Conservation (phyloP, 2,888 invertebrate species). For the Ichneumoninae sp. region DNA sequence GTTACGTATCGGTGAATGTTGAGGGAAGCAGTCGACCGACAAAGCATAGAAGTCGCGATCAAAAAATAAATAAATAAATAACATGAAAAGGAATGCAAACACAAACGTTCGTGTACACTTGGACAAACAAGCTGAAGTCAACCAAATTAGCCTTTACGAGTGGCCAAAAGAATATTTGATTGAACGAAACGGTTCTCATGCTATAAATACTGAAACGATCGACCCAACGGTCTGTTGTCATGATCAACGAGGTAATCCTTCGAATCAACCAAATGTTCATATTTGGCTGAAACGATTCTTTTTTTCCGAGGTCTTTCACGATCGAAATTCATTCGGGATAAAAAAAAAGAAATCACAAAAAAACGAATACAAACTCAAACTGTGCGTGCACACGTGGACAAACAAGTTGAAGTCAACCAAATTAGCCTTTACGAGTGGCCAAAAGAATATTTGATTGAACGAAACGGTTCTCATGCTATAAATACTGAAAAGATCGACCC, state of each 20-base stretch:
- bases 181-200: no score
- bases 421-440: no score
- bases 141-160: no score
- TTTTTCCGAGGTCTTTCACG: neutral
- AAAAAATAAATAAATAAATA: neutral
- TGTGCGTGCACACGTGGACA: neutral
- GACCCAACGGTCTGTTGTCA: neutral
- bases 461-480: no score
- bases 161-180: no score
- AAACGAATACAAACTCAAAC: neutral
- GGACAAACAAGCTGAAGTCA: no score
- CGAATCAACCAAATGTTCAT: neutral
- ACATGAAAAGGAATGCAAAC: neutral
- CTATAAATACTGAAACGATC: no score
- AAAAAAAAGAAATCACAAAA: no score
- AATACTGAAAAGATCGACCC: no score
- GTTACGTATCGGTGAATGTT: no score
- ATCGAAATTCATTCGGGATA: neutral
- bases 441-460: no score
- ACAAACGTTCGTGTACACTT: neutral
- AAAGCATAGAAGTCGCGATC: neutral
- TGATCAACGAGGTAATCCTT: neutral
- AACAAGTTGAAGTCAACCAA: no score
- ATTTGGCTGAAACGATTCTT: neutral
- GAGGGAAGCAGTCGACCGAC: neutral